A percentile compares a stretch with the other conserved stretches of the same genome.
Conservation (phyloP, 2,113 vertebrate genomes). For the Pituophis catenifer region DNA sequence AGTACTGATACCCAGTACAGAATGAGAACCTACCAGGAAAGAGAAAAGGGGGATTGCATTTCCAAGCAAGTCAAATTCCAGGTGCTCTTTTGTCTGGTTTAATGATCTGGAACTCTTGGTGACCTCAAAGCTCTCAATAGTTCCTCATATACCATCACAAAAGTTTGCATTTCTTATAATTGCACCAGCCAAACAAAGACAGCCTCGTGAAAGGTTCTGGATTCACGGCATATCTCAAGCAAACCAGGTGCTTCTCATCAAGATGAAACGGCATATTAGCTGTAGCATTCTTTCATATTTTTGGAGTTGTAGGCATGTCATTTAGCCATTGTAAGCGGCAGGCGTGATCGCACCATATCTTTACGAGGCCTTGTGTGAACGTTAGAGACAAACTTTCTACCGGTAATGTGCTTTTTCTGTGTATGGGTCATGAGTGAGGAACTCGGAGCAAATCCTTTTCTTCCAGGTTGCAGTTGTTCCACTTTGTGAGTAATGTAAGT, state of each 20-base stretch:
- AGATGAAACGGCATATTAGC: neutral
- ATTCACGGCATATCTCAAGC: conserved; percentile 18
- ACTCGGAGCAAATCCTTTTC: neutral
- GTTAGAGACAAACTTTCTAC: neutral
- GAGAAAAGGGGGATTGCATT: neutral
- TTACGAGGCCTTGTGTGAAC: neutral
- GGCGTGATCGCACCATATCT: neutral
- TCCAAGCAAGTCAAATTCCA: rapidly evolving
- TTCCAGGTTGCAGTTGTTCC: neutral
- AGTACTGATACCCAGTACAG: neutral
- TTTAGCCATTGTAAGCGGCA: neutral
- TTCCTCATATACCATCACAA: conserved; percentile 33
- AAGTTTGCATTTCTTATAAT: conserved; percentile 17
- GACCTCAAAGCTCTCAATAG: conserved; percentile 19
- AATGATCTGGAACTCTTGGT: neutral
- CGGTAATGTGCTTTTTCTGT: neutral
- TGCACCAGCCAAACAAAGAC: conserved; percentile 47
- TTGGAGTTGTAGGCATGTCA: neutral
- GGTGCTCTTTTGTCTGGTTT: neutral
- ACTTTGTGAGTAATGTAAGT: neutral
- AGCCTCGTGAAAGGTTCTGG: neutral
- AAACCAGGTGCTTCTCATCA: conserved; percentile 47
- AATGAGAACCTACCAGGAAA: neutral
- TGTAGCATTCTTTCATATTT: neutral
- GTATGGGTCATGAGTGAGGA: neutral